phyloP scores from a whole-genome alignment of 2,888 invertebrate genomes.

The Dermolepida albohirtum region DNA sequence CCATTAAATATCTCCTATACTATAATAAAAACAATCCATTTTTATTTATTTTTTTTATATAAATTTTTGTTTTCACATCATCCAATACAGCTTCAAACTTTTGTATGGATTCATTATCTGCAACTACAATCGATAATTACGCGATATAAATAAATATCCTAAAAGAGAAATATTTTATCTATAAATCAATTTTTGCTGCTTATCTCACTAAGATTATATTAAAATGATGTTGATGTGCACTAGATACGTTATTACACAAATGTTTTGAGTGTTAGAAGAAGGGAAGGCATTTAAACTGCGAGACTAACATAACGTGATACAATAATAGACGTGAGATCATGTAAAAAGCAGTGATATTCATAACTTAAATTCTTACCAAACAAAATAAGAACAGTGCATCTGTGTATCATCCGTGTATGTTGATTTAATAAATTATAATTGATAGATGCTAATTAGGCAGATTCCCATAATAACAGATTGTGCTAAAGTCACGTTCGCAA shows the following conservation, averaged over 20 bases:
- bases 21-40: constrained; percentile 24
- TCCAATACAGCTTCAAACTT: constrained; percentile 3
- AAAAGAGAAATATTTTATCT: constrained; percentile 23
- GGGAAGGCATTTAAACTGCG: constrained; percentile 9
- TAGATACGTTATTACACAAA: no score
- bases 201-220: constrained; percentile 28
- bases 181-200: constrained; percentile 24
- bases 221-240: no score
- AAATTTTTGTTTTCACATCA: constrained; percentile 17
- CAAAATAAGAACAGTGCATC: constrained; percentile 32
- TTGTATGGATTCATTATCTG: constrained; percentile 11
- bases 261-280: constrained; percentile 10
- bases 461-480: neutral
- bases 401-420: constrained; percentile 26
- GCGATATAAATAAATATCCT: constrained; percentile 21
- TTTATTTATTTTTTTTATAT: constrained; percentile 2
- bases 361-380: constrained; percentile 32
- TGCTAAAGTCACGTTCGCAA: constrained; percentile 8
- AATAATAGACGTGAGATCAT: constrained; percentile 31
- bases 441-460: constrained; percentile 9
- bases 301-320: constrained; percentile 7
- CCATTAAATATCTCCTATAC: constrained; percentile 28
- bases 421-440: constrained; percentile 23
- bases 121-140: constrained; percentile 14
- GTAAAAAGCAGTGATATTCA: constrained; percentile 28